Evolutionary conservation across 2,888 invertebrate genomes (phyloP), one percentile per base, ranked within the genome.

Genomic region (Fissipunctia ypsillon): DNA sequence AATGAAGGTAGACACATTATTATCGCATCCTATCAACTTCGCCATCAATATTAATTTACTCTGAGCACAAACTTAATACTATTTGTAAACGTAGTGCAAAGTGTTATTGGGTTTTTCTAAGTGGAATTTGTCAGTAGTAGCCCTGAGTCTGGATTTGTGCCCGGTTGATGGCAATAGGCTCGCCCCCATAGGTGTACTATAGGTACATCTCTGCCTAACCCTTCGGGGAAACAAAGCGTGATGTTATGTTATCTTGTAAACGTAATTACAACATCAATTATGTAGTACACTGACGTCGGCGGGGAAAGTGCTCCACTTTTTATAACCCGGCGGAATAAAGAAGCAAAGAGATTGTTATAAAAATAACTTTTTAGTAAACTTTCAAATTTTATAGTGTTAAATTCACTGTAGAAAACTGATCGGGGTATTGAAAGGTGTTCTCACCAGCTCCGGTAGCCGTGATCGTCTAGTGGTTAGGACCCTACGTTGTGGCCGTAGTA

Each of bases 401-500:
- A 63, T 22, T 31, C 43, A 2, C 22, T 7, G n/a, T 22, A 25
- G 59, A 10, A 73, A 77, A 72, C 28, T 54, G 14, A 35, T 72
- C 57, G 54, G n/a, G 2, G 48, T 69, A 63, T 84, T 84, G 50
- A 54, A 31, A 35, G 5, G 31, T 9, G 9, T 38, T 9, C 97
- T 78, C 83, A 91, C 67, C 85, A 89, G 91, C 93, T 94, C 91
- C 92, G 90, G 70, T 85, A 96, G 97, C 97, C 97, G 97, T 97
- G 97, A 97, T 97, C 97, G 97, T 97, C 97, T 97, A 97, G 97
- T 97, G 97, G 97, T 97, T 97, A 97, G 97, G 97, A 97, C 97
- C 96, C 97, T 97, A 97, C 97, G 97, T 97, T 97, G 97, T 97
- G 97, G 97, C 97, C 97, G 97, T 97, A 97, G 97, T 97, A 97